A percentile compares a stretch with the other conserved stretches of the same genome.
Conservation (phyloP, 2,888 invertebrate species). For the Pristionchus japonicus region DNA sequence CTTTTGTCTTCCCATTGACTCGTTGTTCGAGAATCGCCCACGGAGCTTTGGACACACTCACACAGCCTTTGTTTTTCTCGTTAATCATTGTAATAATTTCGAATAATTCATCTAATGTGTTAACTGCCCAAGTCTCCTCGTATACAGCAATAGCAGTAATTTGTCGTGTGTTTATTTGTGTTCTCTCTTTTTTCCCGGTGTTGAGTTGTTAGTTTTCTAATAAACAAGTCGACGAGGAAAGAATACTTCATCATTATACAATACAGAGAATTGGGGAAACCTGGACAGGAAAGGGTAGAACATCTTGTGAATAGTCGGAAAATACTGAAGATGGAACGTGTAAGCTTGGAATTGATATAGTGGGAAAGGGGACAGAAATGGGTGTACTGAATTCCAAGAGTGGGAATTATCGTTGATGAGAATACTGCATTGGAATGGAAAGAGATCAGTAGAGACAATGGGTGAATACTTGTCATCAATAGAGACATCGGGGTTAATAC, state of each 20-base stretch:
- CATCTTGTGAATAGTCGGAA: neutral
- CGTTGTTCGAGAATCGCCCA: neutral
- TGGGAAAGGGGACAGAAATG: slow-evolving; percentile 22
- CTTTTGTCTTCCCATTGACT: neutral
- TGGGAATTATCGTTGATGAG: slow-evolving; percentile 25
- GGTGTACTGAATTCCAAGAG: slow-evolving; percentile 24
- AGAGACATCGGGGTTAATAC: neutral
- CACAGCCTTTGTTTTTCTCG: neutral
- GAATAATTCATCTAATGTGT: too few relatives aligned
- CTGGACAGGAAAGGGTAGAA: neutral
- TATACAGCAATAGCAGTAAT: slow-evolving; percentile 22
- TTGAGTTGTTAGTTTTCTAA: slow-evolving; percentile 32
- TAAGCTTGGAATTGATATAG: slow-evolving; percentile 25
- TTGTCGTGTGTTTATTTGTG: neutral
- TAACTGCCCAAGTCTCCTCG: slow-evolving; percentile 23
- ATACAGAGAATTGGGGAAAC: neutral
- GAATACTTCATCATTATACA: neutral
- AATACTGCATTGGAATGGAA: slow-evolving; percentile 10
- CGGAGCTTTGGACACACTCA: slow-evolving; percentile 28
- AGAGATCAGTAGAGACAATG: too few relatives aligned
- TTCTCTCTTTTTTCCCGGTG: neutral
- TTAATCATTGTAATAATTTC: neutral
- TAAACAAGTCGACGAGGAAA: slow-evolving; percentile 6
- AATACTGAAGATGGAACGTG: neutral
- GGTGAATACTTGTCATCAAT: too few relatives aligned